Evolutionary conservation across 2,888 invertebrate species (phyloP).

Genomic region (Autographa gamma): DNA sequence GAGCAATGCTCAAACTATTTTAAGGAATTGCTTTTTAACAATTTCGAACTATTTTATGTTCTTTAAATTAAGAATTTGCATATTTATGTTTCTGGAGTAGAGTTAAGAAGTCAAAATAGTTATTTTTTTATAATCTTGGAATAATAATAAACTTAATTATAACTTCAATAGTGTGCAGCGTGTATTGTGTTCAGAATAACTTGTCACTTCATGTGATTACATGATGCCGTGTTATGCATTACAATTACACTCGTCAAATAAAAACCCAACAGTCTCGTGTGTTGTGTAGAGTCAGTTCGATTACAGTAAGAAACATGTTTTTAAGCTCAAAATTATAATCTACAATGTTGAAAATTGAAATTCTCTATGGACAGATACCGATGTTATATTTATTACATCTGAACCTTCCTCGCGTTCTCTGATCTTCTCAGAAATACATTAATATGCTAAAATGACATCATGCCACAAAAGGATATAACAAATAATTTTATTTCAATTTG

Average conservation of each 20-base stretch:
- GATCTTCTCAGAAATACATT: conserved; percentile 39
- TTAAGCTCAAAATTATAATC: too few species aligned
- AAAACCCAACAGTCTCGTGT: conserved; percentile 11
- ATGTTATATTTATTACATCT: conserved; percentile 26
- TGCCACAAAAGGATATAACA: conserved; percentile 32
- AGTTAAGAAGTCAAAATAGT: background rate
- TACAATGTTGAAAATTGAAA: too few species aligned
- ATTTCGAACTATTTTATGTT: conserved; percentile 13
- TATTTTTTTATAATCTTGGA: background rate
- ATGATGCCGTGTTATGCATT: conserved; percentile 25
- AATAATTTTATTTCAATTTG: background rate
- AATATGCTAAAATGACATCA: conserved; percentile 41
- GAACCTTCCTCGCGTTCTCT: conserved; percentile 40
- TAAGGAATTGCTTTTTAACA: conserved; percentile 15
- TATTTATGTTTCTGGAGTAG: background rate
- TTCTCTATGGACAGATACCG: conserved; percentile 13
- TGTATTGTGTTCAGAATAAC: conserved; percentile 29
- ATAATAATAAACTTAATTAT: conserved; percentile 16
- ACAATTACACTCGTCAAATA: conserved; percentile 21
- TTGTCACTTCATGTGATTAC: conserved; percentile 22
- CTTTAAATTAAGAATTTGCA: conserved; percentile 4
- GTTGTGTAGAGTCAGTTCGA: background rate
- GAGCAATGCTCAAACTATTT: conserved; percentile 31
- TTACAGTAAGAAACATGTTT: too few species aligned
- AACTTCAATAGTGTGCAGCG: conserved; percentile 26